Base-by-base conservation (phyloP, 2,888 invertebrate genomes). In the Epinotia bilunana region DNA sequence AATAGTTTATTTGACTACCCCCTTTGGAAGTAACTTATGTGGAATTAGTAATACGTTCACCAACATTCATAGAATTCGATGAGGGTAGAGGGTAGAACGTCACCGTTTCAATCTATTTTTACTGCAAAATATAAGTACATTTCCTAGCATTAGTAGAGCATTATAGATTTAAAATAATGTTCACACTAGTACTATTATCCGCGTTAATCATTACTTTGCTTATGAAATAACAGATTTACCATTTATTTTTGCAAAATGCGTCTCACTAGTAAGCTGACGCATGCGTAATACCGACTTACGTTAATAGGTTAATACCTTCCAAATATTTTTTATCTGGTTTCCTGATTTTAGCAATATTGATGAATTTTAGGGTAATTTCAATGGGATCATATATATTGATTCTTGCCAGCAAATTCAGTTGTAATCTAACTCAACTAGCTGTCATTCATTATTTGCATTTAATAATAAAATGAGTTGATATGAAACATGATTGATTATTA, bases 71-170 rank as follows among this genome's bases (percentile, higher is more conserved):
- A n/a, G 9, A 9, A 23, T 18, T 53, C 43, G 46, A 60, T 69
- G 69, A 46, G 69, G 69, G 69, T 69, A 69, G 69, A 53, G 69
- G 69, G 69, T 69, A 69, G 69, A 53, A 43, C 12, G 53, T 55
- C 65, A 65, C 13, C 6, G 4, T 69, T 43, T 5, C 23, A 46
- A 60, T 28, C 28, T 69, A 58, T 53, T 23, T 20, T 43, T 69
- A 43, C 46, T 33, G 18, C n/a, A 28, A 12, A 16, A 67, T 33
- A 60, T 23, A 46, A 5, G 28, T 16, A 46, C 55, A 39, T 23
- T 58, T 53, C 3, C 23, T 43, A 43, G 16, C 57, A 23, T 58
- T 13, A 16, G 16, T 53, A 16, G 2, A 9, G 39, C 68, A 68
- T 57, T 58, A 6, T 39, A 11, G 13, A 58, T 16, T 43, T 43